Percentiles rank a stretch among this genome's conserved stretches.
phyloP scores from a whole-genome alignment of 1,140 invertebrate species.

The Eurosta solidaginis region DNA sequence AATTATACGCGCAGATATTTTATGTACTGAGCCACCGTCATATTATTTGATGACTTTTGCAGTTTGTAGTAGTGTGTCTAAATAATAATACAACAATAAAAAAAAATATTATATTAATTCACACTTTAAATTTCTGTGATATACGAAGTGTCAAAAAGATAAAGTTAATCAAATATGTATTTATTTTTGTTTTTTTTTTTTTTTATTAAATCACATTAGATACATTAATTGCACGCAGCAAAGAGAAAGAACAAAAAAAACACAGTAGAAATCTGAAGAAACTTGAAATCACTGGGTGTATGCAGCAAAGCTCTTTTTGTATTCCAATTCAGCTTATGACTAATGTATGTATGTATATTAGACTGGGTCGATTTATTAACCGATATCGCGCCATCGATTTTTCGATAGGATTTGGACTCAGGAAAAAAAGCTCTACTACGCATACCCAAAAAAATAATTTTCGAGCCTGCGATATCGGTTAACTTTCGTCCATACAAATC shows the following conservation, averaged over 20 bases:
- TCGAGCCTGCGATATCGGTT: no score
- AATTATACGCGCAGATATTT: background rate
- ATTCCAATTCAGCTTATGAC: slow-evolving; percentile 26
- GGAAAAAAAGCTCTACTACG: no score
- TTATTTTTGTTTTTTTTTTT: no score
- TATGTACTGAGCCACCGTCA: background rate
- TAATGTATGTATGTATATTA: background rate
- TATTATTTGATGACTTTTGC: background rate
- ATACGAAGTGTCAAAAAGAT: no score
- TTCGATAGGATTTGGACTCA: no score
- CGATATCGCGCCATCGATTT: no score
- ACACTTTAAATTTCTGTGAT: slow-evolving; percentile 7
- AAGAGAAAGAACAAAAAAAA: background rate
- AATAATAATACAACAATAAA: background rate
- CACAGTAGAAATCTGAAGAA: background rate
- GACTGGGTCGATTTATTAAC: no score
- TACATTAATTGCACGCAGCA: background rate
- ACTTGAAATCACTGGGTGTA: slow-evolving; percentile 7
- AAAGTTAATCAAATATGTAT: slow-evolving; percentile 22
- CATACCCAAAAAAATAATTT: no score
- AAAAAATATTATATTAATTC: background rate
- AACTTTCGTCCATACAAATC: no score
- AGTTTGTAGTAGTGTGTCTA: background rate
- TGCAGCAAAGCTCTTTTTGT: slow-evolving; percentile 14
- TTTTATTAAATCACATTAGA: slow-evolving; percentile 26